Base-by-base conservation (phyloP, 2,888 invertebrate genomes). In the Eilema sororculum region DNA sequence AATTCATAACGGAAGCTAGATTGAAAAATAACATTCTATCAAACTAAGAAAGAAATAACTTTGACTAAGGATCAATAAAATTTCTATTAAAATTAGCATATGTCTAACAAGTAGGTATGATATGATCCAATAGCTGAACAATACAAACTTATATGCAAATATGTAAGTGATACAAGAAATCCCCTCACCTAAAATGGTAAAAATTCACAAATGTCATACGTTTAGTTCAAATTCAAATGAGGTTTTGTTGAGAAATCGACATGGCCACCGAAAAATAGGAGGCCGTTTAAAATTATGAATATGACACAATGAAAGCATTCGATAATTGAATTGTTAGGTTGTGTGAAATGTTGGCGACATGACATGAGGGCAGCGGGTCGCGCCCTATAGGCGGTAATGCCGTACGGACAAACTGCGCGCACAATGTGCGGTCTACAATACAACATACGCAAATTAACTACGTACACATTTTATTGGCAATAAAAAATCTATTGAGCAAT, bases 371-470 rank as follows among this genome's bases (percentile, higher is more conserved):
- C 93, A 93, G 86, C 86, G 89, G 93, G 92, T 94, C 94, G 94
- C 94, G 95, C 94, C 94, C 94, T 88, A 79, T 85, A 85, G 85
- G 81, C 80, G 86, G 78, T 74, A 86, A 82, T 87, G 79, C 85
- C 87, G 80, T 85, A 88, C 86, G 83, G 84, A 80, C 84, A 83
- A 78, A 84, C 76, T 83, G 86, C 86, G 86, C 87, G 73, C 71
- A 89, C 91, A 91, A 91, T 90, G 86, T 87, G 92, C 89, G 93
- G 91, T 90, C 91, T 88, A 91, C 92, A 91, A 93, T 91, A 89
- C 91, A 84, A 80, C 90, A 85, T 93, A 94, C 93, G 93, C 94
- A 95, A 95, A 94, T 95, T 94, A 94, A 93, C 92, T 93, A 88
- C 89, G 91, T 93, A 90, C 89, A 93, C 90, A 88, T 94, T 94